Percentiles rank a stretch among this genome's conserved stretches.
These are phyloP conservation scores for Buceros bicornis DNA, from an alignment of 2,797 vertebrate species.

Conservation along the genomic window DNA sequence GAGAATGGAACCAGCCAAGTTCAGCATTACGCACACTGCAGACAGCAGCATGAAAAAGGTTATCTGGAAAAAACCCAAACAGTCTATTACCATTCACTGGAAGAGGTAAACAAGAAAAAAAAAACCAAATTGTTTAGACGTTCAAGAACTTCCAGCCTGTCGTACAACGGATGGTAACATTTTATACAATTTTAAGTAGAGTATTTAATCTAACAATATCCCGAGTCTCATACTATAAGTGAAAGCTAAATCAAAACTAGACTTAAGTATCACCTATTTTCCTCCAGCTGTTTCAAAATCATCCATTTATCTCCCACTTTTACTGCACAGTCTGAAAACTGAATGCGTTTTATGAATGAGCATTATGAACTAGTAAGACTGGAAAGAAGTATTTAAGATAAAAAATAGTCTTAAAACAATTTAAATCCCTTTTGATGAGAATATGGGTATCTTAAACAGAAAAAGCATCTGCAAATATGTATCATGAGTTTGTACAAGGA, in stretches of 20 bases:
- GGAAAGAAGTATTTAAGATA: neutral
- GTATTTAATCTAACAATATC: neutral
- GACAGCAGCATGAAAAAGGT: slow-evolving; percentile 99
- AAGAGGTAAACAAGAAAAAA: neutral
- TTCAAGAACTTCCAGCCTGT: slow-evolving; percentile 9
- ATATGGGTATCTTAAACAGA: neutral
- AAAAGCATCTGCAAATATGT: neutral
- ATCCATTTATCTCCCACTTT: neutral
- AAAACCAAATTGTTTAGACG: neutral
- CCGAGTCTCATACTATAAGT: neutral
- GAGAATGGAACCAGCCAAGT: slow-evolving; percentile 96
- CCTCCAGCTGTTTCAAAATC: neutral
- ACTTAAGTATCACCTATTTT: neutral
- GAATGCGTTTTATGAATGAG: neutral
- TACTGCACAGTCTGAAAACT: neutral
- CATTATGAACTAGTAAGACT: neutral
- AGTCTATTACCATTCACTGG: slow-evolving; percentile 1
- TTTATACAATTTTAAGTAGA: neutral
- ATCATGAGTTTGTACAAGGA: neutral
- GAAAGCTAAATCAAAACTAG: neutral
- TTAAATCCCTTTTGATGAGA: neutral
- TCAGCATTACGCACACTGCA: slow-evolving; percentile 98
- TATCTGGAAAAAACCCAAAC: slow-evolving; percentile 84
- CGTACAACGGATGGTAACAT: neutral
- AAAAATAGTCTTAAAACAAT: neutral